Evolutionary conservation across 2,113 vertebrate genomes (phyloP), one percentile per base, ranked within the genome.

Genomic region (Hipposideros armiger): DNA sequence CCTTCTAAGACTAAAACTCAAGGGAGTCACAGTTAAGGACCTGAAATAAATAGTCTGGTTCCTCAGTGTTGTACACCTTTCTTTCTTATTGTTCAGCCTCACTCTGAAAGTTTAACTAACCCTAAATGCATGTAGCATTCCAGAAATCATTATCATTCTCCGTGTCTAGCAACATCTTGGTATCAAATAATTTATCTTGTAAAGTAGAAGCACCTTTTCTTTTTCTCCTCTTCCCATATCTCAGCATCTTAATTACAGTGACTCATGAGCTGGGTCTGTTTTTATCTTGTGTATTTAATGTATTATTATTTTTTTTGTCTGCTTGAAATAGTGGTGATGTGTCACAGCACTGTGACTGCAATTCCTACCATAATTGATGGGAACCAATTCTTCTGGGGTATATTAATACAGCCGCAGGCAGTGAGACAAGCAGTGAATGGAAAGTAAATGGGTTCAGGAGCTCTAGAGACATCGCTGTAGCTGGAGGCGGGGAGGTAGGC

Each of bases 331-430:
- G 32, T 40, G n/a, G n/a, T 85, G 91, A 94, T 91, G 62, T 97
- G 94, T 91, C 73, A 86, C 50, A 73, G 62, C 91, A 87, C 22
- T 94, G 91, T 92, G 86, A 94, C 96, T 96, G 80, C 82, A 78
- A 78, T 69, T 76, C 70, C 82, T 83, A 58, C 52, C 0, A 1
- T 94, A 96, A 95, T 95, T 91, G 95, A 96, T 93, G 89, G 87
- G 67, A 95, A 76, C 82, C 62, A 66, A 96, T 91, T 96, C 97
- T 95, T 84, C 78, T 93, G 96, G 93, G 91, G 94, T 91, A 42
- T 93, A 81, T 93, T 96, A 93, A 96, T 92, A 93, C 14, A 66
- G 73, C 89, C 94, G 64, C 73, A 93, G 96, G 95, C 94, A 89
- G 95, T 20, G 40, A 94, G 77, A 78, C 95, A 95, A 90, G 66